Evolutionary conservation across 2,888 invertebrate species (phyloP).

Genomic region (Drepana falcataria): DNA sequence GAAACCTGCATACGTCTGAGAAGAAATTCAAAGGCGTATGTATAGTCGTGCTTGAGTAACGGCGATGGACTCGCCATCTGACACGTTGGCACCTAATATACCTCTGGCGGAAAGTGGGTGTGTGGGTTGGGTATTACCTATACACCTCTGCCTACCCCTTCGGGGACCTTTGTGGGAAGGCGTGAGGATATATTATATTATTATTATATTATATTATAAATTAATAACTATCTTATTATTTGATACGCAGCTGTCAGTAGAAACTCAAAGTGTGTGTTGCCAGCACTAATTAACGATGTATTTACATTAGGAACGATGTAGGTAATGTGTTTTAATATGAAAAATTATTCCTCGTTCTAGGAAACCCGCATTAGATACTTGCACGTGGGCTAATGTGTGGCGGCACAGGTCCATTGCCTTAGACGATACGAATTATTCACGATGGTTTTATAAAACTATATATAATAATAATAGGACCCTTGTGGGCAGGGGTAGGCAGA

Average conservation of each 20-base stretch:
- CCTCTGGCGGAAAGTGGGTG: too few species aligned
- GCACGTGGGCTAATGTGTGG: constrained; percentile 28
- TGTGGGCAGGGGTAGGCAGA: too few species aligned
- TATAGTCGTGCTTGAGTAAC: too few species aligned
- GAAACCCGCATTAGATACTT: constrained; percentile 37
- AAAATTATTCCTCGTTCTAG: constrained; percentile 31
- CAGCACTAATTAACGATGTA: not conserved
- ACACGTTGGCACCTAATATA: too few species aligned
- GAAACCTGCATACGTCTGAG: too few species aligned
- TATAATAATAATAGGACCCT: not conserved
- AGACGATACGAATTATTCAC: constrained; percentile 19
- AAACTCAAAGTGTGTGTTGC: not conserved
- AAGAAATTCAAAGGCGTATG: too few species aligned
- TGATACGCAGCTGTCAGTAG: not conserved
- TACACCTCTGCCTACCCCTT: too few species aligned
- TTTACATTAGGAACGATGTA: constrained; percentile 9
- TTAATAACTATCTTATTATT: not conserved
- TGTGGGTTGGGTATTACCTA: too few species aligned
- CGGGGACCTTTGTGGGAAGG: too few species aligned
- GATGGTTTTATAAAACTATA: constrained; percentile 13
- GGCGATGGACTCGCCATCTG: too few species aligned
- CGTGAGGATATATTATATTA: too few species aligned
- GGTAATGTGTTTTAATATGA: constrained; percentile 14
- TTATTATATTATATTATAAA: too few species aligned
- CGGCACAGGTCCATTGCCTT: constrained; percentile 15